phyloP scores from a whole-genome alignment of 2,797 vertebrate species.

The Pseudomugil tenellus region DNA sequence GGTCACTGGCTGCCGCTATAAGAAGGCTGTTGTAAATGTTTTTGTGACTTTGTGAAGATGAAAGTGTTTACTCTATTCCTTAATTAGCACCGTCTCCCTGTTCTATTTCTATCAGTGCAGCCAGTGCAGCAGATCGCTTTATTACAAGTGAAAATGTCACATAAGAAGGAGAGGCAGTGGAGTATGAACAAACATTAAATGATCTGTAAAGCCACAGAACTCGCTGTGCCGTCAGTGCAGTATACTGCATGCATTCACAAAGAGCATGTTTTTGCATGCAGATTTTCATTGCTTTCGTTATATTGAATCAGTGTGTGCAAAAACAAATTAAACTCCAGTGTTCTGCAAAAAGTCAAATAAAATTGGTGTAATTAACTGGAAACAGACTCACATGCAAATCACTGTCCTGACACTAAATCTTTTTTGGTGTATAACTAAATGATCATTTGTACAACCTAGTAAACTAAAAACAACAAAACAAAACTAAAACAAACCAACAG shows the following conservation, averaged over 20 bases:
- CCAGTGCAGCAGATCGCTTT: constrained; percentile 45
- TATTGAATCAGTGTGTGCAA: background rate
- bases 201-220: constrained; percentile 10
- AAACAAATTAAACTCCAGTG: background rate
- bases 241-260: background rate
- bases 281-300: background rate
- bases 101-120: constrained; percentile 34
- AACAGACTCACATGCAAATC: background rate
- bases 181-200: constrained; percentile 38
- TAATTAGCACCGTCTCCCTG: background rate
- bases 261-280: rapidly evolving
- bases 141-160: constrained; percentile 52
- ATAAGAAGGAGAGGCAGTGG: constrained; percentile 18
- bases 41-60: constrained; percentile 12
- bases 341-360: background rate
- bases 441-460: too few relatives aligned
- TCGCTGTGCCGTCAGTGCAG: background rate
- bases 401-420: background rate
- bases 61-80: constrained; percentile 1
- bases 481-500: too few relatives aligned
- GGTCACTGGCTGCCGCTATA: constrained; percentile 31
- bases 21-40: constrained; percentile 10
- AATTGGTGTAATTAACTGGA: background rate
- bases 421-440: background rate
- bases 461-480: too few relatives aligned